These are phyloP conservation scores for Papilio polyxenes DNA, from an alignment of 1,140 invertebrate genomes.

Conservation along the genomic window DNA sequence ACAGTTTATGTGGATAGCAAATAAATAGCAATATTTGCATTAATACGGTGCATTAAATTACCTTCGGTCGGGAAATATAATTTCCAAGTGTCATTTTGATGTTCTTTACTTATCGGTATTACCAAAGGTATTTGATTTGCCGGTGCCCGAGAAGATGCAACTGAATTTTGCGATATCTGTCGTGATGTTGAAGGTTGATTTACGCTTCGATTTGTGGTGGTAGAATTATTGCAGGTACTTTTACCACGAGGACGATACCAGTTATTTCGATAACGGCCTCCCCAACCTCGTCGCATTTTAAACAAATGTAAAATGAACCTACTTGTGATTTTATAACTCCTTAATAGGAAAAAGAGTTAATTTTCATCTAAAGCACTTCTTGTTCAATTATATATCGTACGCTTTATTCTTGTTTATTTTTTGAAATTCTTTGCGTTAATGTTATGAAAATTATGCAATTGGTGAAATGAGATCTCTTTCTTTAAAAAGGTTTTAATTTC, in stretches of 20 bases:
- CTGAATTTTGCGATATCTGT: slow-evolving; percentile 50
- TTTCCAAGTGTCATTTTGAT: slow-evolving; percentile 85
- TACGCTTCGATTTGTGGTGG: slow-evolving; percentile 54
- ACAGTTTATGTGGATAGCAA: not conserved
- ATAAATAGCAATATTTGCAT: no score
- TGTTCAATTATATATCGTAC: not conserved
- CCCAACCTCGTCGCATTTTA: slow-evolving; percentile 70
- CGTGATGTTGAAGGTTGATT: slow-evolving; percentile 55
- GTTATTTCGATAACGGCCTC: slow-evolving; percentile 68
- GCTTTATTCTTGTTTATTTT: no score
- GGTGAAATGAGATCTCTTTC: not conserved
- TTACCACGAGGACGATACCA: slow-evolving; percentile 51
- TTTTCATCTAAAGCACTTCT: not conserved
- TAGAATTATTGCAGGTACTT: slow-evolving; percentile 40
- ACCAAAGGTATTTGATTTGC: slow-evolving; percentile 67
- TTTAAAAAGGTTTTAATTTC: not conserved
- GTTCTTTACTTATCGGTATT: slow-evolving; percentile 66
- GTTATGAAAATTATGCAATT: not conserved
- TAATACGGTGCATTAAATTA: slow-evolving; percentile 50
- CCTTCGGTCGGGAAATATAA: slow-evolving; percentile 86
- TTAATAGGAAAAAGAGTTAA: not conserved
- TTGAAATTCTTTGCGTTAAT: not conserved
- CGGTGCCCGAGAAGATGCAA: slow-evolving; percentile 60
- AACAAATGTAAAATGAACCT: slow-evolving; percentile 30
- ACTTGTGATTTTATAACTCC: not conserved